These are phyloP conservation scores for Drosophila atripex DNA, from an alignment of 2,888 invertebrate genomes.

Conservation along the genomic window DNA sequence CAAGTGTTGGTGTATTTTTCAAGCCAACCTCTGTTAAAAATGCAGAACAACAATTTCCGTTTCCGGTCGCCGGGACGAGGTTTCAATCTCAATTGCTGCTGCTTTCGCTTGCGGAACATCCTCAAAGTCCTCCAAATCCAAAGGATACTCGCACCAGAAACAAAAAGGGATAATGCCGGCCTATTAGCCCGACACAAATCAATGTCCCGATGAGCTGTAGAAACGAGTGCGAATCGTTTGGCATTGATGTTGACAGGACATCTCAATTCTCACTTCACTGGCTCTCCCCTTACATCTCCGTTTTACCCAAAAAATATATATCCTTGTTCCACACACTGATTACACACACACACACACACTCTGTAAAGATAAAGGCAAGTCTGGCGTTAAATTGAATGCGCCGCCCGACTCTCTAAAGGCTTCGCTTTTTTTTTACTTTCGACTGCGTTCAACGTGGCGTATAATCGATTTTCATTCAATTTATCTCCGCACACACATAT, in stretches of 20 bases:
- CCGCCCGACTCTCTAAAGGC: conserved; percentile 25
- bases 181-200: conserved; percentile 70
- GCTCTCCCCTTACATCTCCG: not conserved
- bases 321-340: conserved; percentile 6
- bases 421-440: conserved; percentile 29
- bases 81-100: conserved; percentile 60
- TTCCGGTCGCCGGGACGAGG: conserved; percentile 61
- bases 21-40: conserved; percentile 75
- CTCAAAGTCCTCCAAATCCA: not conserved
- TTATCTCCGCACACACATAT: conserved; percentile 17
- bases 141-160: conserved; percentile 17
- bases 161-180: conserved; percentile 49
- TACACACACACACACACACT: conserved; percentile 11
- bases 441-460: conserved; percentile 65
- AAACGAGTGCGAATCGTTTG: conserved; percentile 18
- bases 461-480: conserved; percentile 71
- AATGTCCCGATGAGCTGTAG: conserved; percentile 44
- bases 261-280: conserved; percentile 47
- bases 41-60: conserved; percentile 77
- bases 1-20: conserved; percentile 18
- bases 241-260: conserved; percentile 40
- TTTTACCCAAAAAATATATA: not conserved
- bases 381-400: conserved; percentile 75
- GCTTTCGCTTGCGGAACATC: conserved; percentile 62
- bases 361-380: conserved; percentile 31